Base-by-base conservation (phyloP, 2,113 vertebrate species). In the Spilogale gracilis region DNA sequence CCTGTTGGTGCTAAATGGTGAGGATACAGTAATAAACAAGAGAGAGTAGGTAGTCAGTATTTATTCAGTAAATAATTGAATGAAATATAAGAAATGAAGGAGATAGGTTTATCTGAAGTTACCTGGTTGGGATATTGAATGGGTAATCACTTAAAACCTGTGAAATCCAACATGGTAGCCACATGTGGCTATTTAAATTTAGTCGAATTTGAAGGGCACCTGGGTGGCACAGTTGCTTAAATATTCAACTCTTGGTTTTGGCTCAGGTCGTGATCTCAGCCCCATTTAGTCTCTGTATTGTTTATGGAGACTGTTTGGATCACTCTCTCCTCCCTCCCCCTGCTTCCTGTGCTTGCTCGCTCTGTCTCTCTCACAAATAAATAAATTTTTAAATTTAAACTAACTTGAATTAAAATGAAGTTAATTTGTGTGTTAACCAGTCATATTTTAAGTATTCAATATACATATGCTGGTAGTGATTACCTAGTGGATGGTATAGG, bases 321-420 rank as follows among this genome's bases (percentile, higher is more conserved):
- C 16, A 32, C 63, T 65, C 30, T 32, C 63, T 32, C 63, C 63
- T 67, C 30, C 6, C 63, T 67, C 63, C 30, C 13, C 63, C 2
- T 32, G 30, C 30, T 8, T 30, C 17, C 67, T 17, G 1, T 38
- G 17, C 17, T 38, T 20, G 3, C 3, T 38, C 38, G 38, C 38
- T 61, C 23, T 61, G 21, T 61, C 60, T 65, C 16, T 5, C 10
- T 63, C 9, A 11, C 67, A 65, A 32, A 65, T 65, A 69, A 69
- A 9, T 38, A 69, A 69, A 38, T 69, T 17, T 69, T 69, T 69
- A 9, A 60, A 60, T 60, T 23, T 60, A 69, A 69, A n/a, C 32
- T n/a, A n/a, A 43, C 50, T 67, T 56, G 52, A 85, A 65, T 91
- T 73, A 85, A 87, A 82, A 78, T 79, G 14, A 78, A 43, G 13